Evolutionary conservation across 1,140 invertebrate species (phyloP).

Genomic region (Drosophila orena): DNA sequence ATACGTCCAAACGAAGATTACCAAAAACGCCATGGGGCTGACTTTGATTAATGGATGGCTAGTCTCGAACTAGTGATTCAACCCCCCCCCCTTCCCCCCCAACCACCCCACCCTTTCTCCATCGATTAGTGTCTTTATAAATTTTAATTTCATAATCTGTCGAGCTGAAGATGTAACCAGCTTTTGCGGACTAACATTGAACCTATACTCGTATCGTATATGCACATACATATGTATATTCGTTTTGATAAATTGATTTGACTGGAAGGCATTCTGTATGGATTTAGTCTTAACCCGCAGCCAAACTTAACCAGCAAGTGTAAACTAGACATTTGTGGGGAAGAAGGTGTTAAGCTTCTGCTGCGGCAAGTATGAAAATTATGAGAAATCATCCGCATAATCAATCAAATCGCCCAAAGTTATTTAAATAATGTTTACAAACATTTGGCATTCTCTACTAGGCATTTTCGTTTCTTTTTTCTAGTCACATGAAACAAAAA

Average conservation of each 20-base stretch:
- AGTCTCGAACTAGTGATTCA: not conserved
- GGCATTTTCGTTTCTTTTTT: not conserved
- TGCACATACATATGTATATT: not conserved
- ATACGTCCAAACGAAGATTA: slow-evolving; percentile 7
- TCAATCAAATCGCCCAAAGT: slow-evolving; percentile 33
- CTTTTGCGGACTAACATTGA: not conserved
- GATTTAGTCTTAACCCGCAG: not conserved
- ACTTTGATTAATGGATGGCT: slow-evolving; percentile 62
- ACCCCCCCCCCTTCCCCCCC: too few relatives aligned
- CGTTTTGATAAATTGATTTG: slow-evolving; percentile 41
- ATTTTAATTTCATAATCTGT: slow-evolving; percentile 48
- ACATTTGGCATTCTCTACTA: slow-evolving; percentile 17
- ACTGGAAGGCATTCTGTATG: slow-evolving; percentile 4
- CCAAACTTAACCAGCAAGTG: slow-evolving; percentile 2
- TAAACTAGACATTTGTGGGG: slow-evolving; percentile 10
- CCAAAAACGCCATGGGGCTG: slow-evolving; percentile 32
- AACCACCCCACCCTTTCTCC: slow-evolving; percentile 7
- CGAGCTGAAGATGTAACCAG: slow-evolving; percentile 27
- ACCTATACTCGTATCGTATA: too few relatives aligned
- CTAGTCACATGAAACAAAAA: not conserved
- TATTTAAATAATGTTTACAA: slow-evolving; percentile 49
- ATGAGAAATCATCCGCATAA: slow-evolving; percentile 29
- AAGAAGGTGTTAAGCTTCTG: not conserved
- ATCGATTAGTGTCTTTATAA: slow-evolving; percentile 50
- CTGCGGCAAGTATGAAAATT: not conserved